Base-by-base conservation (phyloP, 2,888 invertebrate species). In the Melipona bicolor region DNA sequence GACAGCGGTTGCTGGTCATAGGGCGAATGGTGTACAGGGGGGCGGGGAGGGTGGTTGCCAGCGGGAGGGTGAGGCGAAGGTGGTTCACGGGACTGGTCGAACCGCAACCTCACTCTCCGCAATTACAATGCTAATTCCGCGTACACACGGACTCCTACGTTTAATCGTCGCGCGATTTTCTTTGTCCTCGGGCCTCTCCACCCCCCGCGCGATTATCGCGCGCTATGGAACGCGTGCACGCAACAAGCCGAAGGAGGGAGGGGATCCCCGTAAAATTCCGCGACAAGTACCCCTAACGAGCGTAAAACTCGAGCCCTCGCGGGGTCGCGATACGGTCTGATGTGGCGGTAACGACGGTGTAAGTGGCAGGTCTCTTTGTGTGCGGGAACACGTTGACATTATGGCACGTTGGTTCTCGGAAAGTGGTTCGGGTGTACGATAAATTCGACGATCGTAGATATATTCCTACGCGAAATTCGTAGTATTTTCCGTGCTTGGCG, bases 61-160 rank as follows among this genome's bases (percentile, higher is more conserved):
- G 17, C 21, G 61, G 27, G 15, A 11, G 79, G 24, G 65, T n/a
- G 65, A n/a, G 59, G n/a, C 17, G 56, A 52, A 71, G 76, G 65
- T 50, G 83, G 80, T 56, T 76, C 72, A 27, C 52, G 67, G 61
- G 59, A 77, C 67, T 65, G 79, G 84, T 83, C 77, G 81, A 85
- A 84, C 87, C 88, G 80, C 89, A 88, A 84, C 83, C 85, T 84
- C 87, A 80, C 84, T 82, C 83, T 79, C 82, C 68, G 83, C 87
- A 88, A 90, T 90, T 89, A 88, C 88, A 81, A 89, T 90, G 85
- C 86, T 89, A 89, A 89, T 89, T 89, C 83, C 81, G 65, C 83
- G 79, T 86, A 84, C 82, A 85, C 81, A 83, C 76, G 76, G 79
- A 78, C 85, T 43, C 74, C 76, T 79, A 84, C 81, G 81, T 81